Base-by-base conservation (phyloP, 1,140 invertebrate species). In the Temnothorax longispinosus region DNA sequence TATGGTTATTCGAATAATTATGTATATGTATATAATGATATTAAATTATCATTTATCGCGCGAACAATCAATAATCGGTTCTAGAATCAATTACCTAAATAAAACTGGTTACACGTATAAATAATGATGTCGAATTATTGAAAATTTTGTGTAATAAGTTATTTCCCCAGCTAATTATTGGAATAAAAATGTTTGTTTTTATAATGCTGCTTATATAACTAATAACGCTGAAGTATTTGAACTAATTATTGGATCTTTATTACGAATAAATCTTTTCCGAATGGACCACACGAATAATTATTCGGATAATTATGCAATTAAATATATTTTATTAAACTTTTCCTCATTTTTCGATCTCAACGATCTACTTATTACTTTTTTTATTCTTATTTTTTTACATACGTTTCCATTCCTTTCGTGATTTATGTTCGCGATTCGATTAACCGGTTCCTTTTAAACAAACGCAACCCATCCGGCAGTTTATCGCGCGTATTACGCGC, bases 401-500 rank as follows among this genome's bases (percentile, higher is more conserved):
- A 21, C 3, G 27, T 35, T 47, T 44, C 13, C 44, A 1, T 64
- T 50, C 21, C 18, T 32, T 8, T 38, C 2, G 15, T n/a, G 56
- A 77, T 82, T 82, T 74, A 74, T 64, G 3, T 6, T 41, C 41
- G 27, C 71, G n/a, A 8, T 64, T 78, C 58, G 8, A 38, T 35
- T 47, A 54, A 80, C 77, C 35, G 74, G 50, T 78, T 44, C 5
- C 60, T 54, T 54, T 78, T 78, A 77, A 76, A 67, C 18, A 64
- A 84, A 78, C 35, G 82, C 82, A 52, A 78, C 21, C 56, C 35
- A 44, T 75, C 54, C 80, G 69, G 41, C 54, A 62, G 69, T 84
- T 84, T 84, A 84, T 84, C 80, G 71, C 38, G 69, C 52, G 44
- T 77, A 64, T 89, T 71, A 76, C 82, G 64, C 71, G 85, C 60